Percentiles rank a stretch among this genome's conserved stretches.
These are phyloP conservation scores for Oegoconia quadripuncta DNA, from an alignment of 2,888 invertebrate genomes.

Conservation along the genomic window DNA sequence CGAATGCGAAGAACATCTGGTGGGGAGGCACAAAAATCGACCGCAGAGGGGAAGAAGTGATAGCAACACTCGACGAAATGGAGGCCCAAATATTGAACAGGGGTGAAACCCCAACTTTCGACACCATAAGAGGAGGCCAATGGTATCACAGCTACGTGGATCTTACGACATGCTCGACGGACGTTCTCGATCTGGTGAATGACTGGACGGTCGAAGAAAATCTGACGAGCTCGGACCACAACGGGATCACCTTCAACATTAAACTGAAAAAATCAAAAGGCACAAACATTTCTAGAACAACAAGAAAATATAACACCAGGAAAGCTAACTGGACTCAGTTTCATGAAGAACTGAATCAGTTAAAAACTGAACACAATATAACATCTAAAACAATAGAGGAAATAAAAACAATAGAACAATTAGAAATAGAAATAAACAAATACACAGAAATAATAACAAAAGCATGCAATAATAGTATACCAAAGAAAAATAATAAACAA, in stretches of 20 bases:
- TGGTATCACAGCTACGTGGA: conserved; percentile 16
- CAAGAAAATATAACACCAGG: conserved; percentile 8
- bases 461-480: neutral
- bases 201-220: conserved; percentile 11
- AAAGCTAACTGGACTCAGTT: conserved; percentile 11
- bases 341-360: conserved; percentile 1
- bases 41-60: conserved; percentile 13
- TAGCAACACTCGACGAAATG: conserved; percentile 8
- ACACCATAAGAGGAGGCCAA: conserved; percentile 11
- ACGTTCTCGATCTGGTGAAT: conserved; percentile 1
- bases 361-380: neutral
- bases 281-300: conserved; percentile 1
- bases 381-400: conserved; percentile 1
- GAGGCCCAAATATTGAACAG: conserved; percentile 11
- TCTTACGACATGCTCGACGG: conserved; percentile 9
- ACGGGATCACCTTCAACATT: conserved; percentile 1
- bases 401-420: conserved; percentile 8
- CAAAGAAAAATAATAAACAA: neutral
- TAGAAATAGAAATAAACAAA: conserved; percentile 1
- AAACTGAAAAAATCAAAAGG: neutral
- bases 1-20: conserved; percentile 21
- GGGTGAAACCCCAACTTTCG: conserved; percentile 11
- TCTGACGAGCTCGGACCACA: conserved; percentile 12
- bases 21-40: conserved; percentile 19
- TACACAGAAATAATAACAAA: neutral